phyloP scores from a whole-genome alignment of 2,888 invertebrate genomes.

The Argyresthia goedartella region DNA sequence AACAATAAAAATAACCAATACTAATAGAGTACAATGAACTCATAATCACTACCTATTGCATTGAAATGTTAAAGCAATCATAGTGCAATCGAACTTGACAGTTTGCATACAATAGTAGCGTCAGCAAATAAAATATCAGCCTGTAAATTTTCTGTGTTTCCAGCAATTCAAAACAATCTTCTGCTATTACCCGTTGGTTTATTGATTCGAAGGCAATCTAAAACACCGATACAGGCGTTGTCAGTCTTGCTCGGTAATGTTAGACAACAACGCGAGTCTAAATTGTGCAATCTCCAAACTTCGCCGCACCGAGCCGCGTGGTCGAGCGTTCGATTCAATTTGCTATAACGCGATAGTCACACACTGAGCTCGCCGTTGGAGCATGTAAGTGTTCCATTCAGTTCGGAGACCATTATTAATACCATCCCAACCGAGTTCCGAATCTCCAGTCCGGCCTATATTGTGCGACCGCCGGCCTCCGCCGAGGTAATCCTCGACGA shows the following conservation, averaged over 20 bases:
- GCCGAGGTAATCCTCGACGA: constrained; percentile 55
- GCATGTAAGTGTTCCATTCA: constrained; percentile 67
- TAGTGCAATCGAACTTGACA: too few species aligned
- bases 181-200: not conserved
- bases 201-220: not conserved
- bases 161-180: not conserved
- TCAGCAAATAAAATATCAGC: not conserved
- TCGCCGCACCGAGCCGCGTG: constrained; percentile 16
- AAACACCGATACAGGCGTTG: not conserved
- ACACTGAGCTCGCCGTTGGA: constrained; percentile 62
- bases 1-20: too few species aligned
- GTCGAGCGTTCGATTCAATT: constrained; percentile 59
- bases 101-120: not conserved
- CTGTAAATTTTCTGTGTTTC: not conserved
- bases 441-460: constrained; percentile 49
- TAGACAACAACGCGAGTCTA: too few species aligned
- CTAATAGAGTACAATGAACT: too few species aligned
- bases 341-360: constrained; percentile 64
- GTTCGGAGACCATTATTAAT: constrained; percentile 63
- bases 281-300: too few species aligned
- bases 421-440: constrained; percentile 36
- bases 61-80: too few species aligned
- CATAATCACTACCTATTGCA: too few species aligned
- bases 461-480: constrained; percentile 35
- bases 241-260: not conserved